Conservation (phyloP, 2,797 vertebrate genomes). For the Meriones psammophilus region DNA sequence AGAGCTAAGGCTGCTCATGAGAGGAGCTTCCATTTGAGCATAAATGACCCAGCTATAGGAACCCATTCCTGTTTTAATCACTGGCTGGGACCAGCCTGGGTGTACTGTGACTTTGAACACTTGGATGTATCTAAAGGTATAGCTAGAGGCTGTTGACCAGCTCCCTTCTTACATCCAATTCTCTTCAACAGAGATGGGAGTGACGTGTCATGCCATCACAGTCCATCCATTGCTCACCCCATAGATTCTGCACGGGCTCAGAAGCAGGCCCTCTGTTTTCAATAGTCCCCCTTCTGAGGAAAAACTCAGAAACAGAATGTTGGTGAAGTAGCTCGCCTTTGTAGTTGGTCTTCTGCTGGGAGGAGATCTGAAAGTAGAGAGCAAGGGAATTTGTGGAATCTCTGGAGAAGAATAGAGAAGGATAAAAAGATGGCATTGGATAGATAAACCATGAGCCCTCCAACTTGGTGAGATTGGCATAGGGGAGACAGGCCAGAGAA, state of each 20-base stretch:
- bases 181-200: not conserved
- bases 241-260: not conserved
- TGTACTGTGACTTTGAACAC: not conserved
- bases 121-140: not conserved
- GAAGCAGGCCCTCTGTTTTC: not conserved
- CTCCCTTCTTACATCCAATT: not conserved
- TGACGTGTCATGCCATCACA: not conserved
- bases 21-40: not conserved
- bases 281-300: not conserved
- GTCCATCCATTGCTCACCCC: not conserved
- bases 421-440: not conserved
- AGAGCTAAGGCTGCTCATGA: not conserved
- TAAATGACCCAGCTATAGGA: not conserved
- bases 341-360: not conserved
- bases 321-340: not conserved
- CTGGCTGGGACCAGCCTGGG: not conserved
- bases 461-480: not conserved
- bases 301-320: slow-evolving; percentile 46
- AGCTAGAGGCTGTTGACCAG: not conserved
- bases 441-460: not conserved
- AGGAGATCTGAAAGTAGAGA: not conserved
- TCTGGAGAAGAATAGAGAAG: not conserved
- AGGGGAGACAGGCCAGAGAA: not conserved
- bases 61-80: not conserved
- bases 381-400: not conserved